These are phyloP conservation scores for Crocodylus rhombifer DNA, from an alignment of 2,797 vertebrate species.

Conservation along the genomic window DNA sequence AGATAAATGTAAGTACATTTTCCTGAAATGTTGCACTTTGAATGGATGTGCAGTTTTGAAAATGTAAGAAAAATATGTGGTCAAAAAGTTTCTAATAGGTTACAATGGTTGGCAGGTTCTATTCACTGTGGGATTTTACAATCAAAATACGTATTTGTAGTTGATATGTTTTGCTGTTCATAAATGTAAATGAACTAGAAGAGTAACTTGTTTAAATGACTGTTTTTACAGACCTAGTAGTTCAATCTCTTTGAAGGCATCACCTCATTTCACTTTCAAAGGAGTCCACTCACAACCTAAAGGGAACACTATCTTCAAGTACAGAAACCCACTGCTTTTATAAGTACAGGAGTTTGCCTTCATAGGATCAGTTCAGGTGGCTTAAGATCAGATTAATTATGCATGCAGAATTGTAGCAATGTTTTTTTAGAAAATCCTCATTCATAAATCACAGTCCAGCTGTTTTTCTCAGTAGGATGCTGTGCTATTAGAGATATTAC, in stretches of 20 bases:
- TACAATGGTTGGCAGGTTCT: not conserved
- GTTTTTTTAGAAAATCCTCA: slow-evolving; percentile 55
- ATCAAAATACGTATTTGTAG: not conserved
- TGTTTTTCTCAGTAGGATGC: slow-evolving; percentile 34
- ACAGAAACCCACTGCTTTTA: not conserved
- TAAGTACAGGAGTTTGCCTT: not conserved
- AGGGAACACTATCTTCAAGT: not conserved
- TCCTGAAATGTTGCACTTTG: too few relatives aligned
- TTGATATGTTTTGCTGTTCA: not conserved
- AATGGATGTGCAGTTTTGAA: not conserved
- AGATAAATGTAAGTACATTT: too few relatives aligned
- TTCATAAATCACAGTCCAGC: slow-evolving; percentile 64
- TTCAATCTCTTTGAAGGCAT: not conserved
- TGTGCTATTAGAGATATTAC: slow-evolving; percentile 12
- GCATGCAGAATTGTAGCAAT: slow-evolving; percentile 15
- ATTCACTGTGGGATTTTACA: not conserved
- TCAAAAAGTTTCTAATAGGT: not conserved
- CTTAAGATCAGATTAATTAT: slow-evolving; percentile 14
- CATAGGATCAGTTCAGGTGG: not conserved
- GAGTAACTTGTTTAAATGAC: not conserved
- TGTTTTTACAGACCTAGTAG: not conserved
- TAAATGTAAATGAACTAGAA: not conserved
- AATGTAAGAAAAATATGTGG: not conserved
- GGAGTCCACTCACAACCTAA: not conserved
- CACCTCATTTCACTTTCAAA: not conserved